phyloP scores from a whole-genome alignment of 2,113 vertebrate genomes.

The Melanotaenia duboulayi region DNA sequence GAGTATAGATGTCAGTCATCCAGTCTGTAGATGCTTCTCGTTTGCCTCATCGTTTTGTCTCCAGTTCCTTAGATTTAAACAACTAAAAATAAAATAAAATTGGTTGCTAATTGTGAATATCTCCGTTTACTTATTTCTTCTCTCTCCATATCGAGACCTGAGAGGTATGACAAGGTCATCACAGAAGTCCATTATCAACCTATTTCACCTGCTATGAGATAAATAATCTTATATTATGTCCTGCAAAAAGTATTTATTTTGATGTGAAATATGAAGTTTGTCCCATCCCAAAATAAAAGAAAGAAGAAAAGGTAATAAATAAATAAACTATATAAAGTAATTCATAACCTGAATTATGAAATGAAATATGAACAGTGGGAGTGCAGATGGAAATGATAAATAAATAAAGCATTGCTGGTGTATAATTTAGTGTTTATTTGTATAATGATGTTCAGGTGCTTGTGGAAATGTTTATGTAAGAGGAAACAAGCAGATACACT shows the following conservation, averaged over 20 bases:
- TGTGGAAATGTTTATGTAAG: neutral
- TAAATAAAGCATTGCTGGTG: neutral
- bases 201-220: neutral
- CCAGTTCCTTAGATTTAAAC: neutral
- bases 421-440: conserved; percentile 2
- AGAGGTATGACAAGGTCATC: neutral
- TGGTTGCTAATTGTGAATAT: neutral
- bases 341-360: neutral
- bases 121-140: neutral
- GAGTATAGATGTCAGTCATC: neutral
- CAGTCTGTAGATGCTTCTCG: neutral
- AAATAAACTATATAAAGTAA: neutral
- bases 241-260: neutral
- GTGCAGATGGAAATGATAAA: neutral
- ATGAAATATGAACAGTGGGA: neutral
- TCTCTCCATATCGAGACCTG: neutral
- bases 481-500: neutral
- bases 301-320: neutral
- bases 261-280: neutral
- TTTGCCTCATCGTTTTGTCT: conserved; percentile 1
- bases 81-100: too few relatives aligned
- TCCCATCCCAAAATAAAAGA: neutral
- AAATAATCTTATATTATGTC: too few relatives aligned
- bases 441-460: conserved; percentile 1
- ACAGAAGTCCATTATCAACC: neutral